Evolutionary conservation across 2,888 invertebrate species (phyloP), one percentile per base, ranked within the genome.

Genomic region (Lycia hirtaria): DNA sequence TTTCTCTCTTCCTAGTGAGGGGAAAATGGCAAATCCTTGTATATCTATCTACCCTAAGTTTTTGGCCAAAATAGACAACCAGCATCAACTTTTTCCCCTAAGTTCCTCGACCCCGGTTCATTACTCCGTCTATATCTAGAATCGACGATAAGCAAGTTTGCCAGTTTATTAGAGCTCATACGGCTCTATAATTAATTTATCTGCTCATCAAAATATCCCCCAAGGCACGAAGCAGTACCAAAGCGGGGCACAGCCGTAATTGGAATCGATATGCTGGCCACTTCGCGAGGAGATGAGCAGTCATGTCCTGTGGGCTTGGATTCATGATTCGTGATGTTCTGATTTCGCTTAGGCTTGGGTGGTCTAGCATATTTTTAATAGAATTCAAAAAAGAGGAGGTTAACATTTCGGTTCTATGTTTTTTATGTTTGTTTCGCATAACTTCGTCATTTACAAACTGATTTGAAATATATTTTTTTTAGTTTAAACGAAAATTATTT

Each of bases 121-220:
- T 76, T 80, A 76, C 72, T 66, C 67, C 57, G 66, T 63, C 68
- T 76, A 71, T 72, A 76, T 75, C 73, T 73, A 78, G 76, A 71
- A 62, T 60, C 66, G 66, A 77, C 76, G 82, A 85, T 83, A 84
- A 83, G 82, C 82, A 68, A 75, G 77, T 78, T 81, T 75, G 73
- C 73, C 64, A 68, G 78, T 81, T 84, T 82, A 82, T 80, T 80
- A 82, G 77, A 73, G 76, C 71, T 73, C 71, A 67, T 69, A 69
- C 69, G 72, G 75, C 73, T 81, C 64, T 79, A 75, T 86, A 87
- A 87, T 88, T 87, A 88, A 87, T 87, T 85, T 85, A 87, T 87
- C 82, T 76, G 76, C 82, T 82, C 85, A 87, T 88, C 86, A 85
- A 85, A 87, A 86, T 87, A 85, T 85, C 77, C 71, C 68, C 68